Evolutionary conservation across 2,113 vertebrate genomes (phyloP).

Genomic region (Nothobranchius kuhntae): DNA sequence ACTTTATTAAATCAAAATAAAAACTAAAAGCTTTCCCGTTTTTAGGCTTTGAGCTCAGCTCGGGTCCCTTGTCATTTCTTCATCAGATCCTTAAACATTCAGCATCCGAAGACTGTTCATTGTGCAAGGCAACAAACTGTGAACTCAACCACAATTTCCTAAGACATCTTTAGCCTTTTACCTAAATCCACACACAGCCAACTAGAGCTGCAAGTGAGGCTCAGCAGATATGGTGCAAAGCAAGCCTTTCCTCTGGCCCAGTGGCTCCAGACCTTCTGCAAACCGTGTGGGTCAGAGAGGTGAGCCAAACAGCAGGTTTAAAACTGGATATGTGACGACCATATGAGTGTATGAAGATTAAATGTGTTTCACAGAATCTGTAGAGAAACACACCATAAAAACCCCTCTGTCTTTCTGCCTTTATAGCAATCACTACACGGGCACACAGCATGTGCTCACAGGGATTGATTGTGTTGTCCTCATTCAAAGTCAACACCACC

Average conservation of each 20-base stretch:
- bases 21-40: not conserved
- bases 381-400: not conserved
- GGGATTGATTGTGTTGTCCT: conserved; percentile 47
- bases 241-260: conserved; percentile 37
- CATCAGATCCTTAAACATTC: conserved; percentile 25
- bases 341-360: too few species aligned
- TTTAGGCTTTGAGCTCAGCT: not conserved
- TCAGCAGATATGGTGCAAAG: conserved; percentile 43
- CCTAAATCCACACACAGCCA: conserved; percentile 56
- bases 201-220: conserved; percentile 32
- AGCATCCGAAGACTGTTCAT: conserved; percentile 62
- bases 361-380: not conserved
- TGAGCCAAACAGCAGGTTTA: not conserved
- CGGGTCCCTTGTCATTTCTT: conserved; percentile 32
- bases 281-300: conserved; percentile 1
- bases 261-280: conserved; percentile 18
- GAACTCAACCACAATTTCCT: conserved; percentile 68
- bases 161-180: conserved; percentile 66
- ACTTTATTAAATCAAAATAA: not conserved
- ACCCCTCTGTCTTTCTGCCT: not conserved
- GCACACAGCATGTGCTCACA: not conserved
- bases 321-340: too few species aligned
- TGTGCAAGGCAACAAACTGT: conserved; percentile 27
- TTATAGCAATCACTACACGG: not conserved
- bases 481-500: conserved; percentile 39